Evolutionary conservation across 2,888 invertebrate genomes (phyloP).

Genomic region (Agrochola lychnidis): DNA sequence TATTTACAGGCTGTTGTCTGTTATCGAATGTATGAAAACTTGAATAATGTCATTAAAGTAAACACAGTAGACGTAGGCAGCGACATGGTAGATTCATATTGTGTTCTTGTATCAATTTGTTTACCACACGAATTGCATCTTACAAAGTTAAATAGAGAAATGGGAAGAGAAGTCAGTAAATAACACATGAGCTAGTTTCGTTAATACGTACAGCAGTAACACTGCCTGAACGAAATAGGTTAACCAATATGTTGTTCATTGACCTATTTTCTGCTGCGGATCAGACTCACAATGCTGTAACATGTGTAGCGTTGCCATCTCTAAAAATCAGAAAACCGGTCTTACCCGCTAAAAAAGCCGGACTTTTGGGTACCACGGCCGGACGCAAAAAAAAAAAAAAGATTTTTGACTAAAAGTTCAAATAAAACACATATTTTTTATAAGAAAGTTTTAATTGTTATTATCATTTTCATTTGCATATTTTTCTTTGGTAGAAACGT

Average conservation of each 20-base stretch:
- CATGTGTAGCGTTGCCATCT: too few species aligned
- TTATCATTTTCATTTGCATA: too few species aligned
- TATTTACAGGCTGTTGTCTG: neutral
- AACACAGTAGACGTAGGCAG: neutral
- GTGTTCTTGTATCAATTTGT: neutral
- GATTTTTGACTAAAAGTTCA: too few species aligned
- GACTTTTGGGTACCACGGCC: too few species aligned
- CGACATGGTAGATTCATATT: neutral
- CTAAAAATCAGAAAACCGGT: too few species aligned
- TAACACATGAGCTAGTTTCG: constrained; percentile 16
- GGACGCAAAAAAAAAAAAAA: too few species aligned
- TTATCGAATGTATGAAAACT: neutral
- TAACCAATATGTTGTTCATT: constrained; percentile 21
- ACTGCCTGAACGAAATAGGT: constrained; percentile 16
- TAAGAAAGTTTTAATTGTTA: too few species aligned
- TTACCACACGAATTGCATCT: neutral
- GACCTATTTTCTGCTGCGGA: constrained; percentile 24
- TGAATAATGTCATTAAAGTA: too few species aligned
- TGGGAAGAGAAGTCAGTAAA: neutral
- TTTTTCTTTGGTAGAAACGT: too few species aligned
- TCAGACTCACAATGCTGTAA: constrained; percentile 5
- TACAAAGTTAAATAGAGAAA: constrained; percentile 3
- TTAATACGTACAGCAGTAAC: constrained; percentile 1
- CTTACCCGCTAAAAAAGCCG: too few species aligned
- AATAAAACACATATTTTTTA: too few species aligned